phyloP scores from a whole-genome alignment of 2,797 vertebrate species.

The Geotrypetes seraphini region DNA sequence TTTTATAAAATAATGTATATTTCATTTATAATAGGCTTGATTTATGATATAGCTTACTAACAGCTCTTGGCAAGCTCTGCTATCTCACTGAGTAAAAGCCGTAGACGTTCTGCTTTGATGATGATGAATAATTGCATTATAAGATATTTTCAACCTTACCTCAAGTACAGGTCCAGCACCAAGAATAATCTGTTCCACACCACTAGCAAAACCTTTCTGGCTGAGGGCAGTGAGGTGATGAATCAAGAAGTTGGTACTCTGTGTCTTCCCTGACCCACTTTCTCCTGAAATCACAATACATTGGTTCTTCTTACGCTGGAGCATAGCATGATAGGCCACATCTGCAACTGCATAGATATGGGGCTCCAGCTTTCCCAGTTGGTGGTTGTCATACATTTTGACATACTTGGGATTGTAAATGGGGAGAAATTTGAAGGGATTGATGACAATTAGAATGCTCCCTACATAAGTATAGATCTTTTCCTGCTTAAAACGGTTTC shows the following conservation, averaged over 20 bases:
- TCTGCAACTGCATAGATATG: conserved; percentile 96
- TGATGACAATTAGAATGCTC: conserved; percentile 93
- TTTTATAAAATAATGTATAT: too few relatives aligned
- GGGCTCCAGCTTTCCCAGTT: conserved; percentile 85
- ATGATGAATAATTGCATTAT: conserved; percentile 3
- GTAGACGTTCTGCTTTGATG: neutral
- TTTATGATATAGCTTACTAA: too few relatives aligned
- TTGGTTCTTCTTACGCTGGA: conserved; percentile 83
- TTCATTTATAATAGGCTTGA: too few relatives aligned
- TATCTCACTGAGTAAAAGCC: too few relatives aligned
- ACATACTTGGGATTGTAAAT: conserved; percentile 98
- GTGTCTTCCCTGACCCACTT: conserved; percentile 95
- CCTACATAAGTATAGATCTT: conserved; percentile 96
- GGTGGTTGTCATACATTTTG: conserved; percentile 96
- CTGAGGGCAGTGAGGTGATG: conserved; percentile 96
- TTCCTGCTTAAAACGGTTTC: conserved; percentile 88
- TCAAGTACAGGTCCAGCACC: conserved; percentile 95
- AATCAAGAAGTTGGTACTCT: conserved; percentile 98
- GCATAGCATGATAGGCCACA: conserved; percentile 93
- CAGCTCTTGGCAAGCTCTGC: too few relatives aligned
- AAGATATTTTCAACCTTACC: conserved; percentile 55
- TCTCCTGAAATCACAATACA: conserved; percentile 97
- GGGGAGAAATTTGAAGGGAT: conserved; percentile 94
- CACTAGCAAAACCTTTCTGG: conserved; percentile 96
- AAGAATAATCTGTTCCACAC: conserved; percentile 96